A percentile compares a stretch with the other conserved stretches of the same genome.
phyloP scores from a whole-genome alignment of 2,113 vertebrate species.

The Scomber colias region DNA sequence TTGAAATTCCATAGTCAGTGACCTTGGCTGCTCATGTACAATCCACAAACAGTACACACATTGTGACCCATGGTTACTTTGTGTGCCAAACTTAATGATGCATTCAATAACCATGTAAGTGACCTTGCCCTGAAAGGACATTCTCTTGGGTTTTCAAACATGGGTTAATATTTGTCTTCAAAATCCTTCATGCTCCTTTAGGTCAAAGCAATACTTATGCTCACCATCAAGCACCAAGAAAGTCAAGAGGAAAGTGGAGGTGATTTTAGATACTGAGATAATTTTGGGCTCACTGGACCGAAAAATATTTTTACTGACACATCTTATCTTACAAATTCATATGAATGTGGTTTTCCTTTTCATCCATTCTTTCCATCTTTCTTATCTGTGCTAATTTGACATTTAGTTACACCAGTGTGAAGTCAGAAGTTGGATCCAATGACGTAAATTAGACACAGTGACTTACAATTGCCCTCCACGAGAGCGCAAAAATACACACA shows the following conservation, averaged over 20 bases:
- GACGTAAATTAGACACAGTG: neutral
- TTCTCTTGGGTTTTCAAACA: constrained; percentile 17
- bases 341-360: neutral
- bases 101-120: constrained; percentile 34
- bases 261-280: constrained; percentile 23
- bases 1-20: neutral
- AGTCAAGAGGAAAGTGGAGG: constrained; percentile 32
- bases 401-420: neutral
- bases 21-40: constrained; percentile 5
- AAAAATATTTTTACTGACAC: neutral
- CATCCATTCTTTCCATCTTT: neutral
- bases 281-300: neutral
- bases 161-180: constrained; percentile 62
- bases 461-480: neutral
- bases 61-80: neutral
- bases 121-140: constrained; percentile 42
- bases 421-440: neutral
- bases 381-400: neutral
- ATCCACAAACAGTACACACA: neutral
- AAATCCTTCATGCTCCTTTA: constrained; percentile 26
- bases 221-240: constrained; percentile 25
- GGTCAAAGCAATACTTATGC: neutral
- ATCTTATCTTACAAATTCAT: neutral
- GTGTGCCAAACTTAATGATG: constrained; percentile 31
- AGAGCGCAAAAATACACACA: neutral